These are phyloP conservation scores for Sebastes nivosus DNA, from an alignment of 2,797 vertebrate species.

Conservation along the genomic window DNA sequence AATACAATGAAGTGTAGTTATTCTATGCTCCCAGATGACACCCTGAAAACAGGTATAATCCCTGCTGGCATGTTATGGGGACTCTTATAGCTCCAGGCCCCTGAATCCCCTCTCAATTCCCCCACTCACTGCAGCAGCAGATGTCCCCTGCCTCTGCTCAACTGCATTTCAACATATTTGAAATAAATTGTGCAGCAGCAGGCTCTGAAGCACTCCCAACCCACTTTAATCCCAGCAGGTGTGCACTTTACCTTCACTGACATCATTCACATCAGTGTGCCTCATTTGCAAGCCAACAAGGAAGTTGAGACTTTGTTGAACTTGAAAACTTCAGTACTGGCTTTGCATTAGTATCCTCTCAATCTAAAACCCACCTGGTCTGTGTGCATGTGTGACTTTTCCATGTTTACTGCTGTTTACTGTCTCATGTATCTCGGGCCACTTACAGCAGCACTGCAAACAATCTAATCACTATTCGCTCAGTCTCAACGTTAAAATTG, in stretches of 20 bases:
- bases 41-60: not conserved
- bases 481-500: not conserved
- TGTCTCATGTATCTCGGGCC: not conserved
- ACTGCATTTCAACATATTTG: not conserved
- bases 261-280: not conserved
- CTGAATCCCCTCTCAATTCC: not conserved
- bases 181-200: not conserved
- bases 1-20: not conserved
- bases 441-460: not conserved
- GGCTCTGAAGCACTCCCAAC: not conserved
- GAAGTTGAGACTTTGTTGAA: slow-evolving; percentile 39
- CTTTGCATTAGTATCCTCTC: not conserved
- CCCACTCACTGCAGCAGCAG: not conserved
- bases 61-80: not conserved
- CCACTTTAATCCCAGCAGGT: slow-evolving; percentile 10
- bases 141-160: not conserved
- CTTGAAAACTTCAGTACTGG: slow-evolving; percentile 39
- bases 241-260: not conserved
- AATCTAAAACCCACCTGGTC: not conserved
- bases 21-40: not conserved
- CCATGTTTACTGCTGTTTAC: not conserved
- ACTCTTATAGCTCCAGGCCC: not conserved
- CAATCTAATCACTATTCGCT: not conserved
- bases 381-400: slow-evolving; percentile 29
- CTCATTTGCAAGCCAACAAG: not conserved